A percentile compares a stretch with the other conserved stretches of the same genome.
phyloP scores from a whole-genome alignment of 2,797 vertebrate species.

The Melanogrammus aeglefinus region DNA sequence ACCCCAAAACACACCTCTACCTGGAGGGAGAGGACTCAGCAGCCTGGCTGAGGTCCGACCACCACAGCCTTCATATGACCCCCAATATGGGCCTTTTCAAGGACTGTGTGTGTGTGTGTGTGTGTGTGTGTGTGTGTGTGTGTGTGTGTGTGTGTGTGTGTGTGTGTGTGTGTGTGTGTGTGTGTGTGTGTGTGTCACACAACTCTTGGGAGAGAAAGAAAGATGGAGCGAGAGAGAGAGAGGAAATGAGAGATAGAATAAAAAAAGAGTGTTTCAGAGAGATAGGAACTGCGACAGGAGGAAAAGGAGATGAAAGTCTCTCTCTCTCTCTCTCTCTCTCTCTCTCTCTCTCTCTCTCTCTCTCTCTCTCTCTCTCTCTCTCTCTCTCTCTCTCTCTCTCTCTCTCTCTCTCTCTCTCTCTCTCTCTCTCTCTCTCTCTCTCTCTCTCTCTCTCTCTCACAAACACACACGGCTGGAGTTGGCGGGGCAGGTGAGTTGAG shows the following conservation, averaged over 20 bases:
- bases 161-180: too few relatives aligned
- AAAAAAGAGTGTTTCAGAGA: not conserved
- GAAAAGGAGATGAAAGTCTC: not conserved
- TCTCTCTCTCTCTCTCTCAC: slow-evolving; percentile 8
- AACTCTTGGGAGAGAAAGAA: not conserved
- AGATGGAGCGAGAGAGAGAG: slow-evolving; percentile 8
- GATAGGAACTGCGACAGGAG: slow-evolving; percentile 32
- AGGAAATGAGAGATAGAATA: not conserved
- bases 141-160: too few relatives aligned
- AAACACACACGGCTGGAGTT: not conserved
- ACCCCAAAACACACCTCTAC: too few relatives aligned
- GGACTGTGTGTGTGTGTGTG: too few relatives aligned
- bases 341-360: not conserved
- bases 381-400: too few relatives aligned
- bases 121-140: too few relatives aligned
- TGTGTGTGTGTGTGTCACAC: not conserved
- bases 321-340: not conserved
- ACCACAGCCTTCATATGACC: not conserved
- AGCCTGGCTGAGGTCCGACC: not conserved
- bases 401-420: too few relatives aligned
- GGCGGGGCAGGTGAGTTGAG: not conserved
- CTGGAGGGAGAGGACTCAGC: not conserved
- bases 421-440: slow-evolving; percentile 8
- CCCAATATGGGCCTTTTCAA: not conserved
- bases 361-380: slow-evolving; percentile 21